Evolutionary conservation across 2,113 vertebrate genomes (phyloP).

Genomic region (Podarcis raffonei): DNA sequence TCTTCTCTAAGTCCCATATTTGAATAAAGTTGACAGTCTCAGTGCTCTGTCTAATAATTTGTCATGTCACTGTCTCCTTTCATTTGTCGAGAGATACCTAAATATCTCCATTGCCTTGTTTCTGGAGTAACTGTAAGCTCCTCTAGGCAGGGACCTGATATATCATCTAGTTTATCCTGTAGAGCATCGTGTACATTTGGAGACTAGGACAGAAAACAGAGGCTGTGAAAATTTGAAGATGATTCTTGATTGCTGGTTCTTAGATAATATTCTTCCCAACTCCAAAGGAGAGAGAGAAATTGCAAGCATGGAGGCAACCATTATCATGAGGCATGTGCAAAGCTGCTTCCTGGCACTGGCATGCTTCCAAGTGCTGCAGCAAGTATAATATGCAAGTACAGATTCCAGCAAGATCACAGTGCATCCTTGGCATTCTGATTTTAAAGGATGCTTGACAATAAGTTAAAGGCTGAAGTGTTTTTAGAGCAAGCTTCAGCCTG

Average conservation of each 20-base stretch:
- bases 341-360: background rate
- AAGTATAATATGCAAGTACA: background rate
- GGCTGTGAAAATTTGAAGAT: background rate
- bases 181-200: background rate
- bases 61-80: background rate
- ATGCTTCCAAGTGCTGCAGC: background rate
- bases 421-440: background rate
- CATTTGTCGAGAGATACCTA: background rate
- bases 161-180: background rate
- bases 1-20: background rate
- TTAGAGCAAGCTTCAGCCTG: background rate
- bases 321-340: background rate
- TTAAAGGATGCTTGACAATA: background rate
- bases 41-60: background rate
- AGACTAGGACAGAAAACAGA: background rate
- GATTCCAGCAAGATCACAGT: background rate
- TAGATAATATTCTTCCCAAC: background rate
- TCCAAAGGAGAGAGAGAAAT: background rate
- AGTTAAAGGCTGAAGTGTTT: background rate
- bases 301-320: background rate
- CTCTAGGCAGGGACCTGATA: background rate
- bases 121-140: background rate
- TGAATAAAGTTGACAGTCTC: background rate
- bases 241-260: background rate
- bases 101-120: background rate